These are phyloP conservation scores for Morelia viridis DNA, from an alignment of 2,797 vertebrate genomes.

Conservation along the genomic window DNA sequence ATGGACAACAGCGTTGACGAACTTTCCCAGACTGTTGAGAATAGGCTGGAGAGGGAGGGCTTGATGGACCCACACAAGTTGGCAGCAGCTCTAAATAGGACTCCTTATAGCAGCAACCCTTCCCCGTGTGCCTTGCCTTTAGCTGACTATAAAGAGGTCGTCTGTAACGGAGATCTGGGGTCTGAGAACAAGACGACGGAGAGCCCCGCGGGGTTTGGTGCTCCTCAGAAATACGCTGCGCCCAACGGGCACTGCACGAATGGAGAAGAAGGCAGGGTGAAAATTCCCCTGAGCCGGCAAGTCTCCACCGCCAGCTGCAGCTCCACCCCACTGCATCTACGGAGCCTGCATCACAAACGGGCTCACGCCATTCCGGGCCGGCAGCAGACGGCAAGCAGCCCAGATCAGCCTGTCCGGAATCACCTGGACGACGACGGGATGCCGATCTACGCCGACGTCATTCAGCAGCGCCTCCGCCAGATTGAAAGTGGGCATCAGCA, in stretches of 20 bases:
- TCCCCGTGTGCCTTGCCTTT: slow-evolving; percentile 87
- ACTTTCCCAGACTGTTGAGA: slow-evolving; percentile 46
- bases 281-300: slow-evolving; percentile 83
- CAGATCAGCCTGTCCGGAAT: slow-evolving; percentile 87
- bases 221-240: slow-evolving; percentile 49
- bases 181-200: slow-evolving; percentile 70
- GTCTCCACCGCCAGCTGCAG: slow-evolving; percentile 81
- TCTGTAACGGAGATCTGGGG: slow-evolving; percentile 81
- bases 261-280: slow-evolving; percentile 72
- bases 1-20: slow-evolving; percentile 49
- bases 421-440: slow-evolving; percentile 94
- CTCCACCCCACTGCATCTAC: slow-evolving; percentile 78
- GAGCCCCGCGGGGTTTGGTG: slow-evolving; percentile 34
- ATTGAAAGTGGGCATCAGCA: slow-evolving; percentile 94
- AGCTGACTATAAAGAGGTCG: slow-evolving; percentile 72
- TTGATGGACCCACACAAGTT: slow-evolving; percentile 62
- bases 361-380: slow-evolving; percentile 66
- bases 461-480: slow-evolving; percentile 94
- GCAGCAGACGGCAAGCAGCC: slow-evolving; percentile 75
- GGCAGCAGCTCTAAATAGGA: slow-evolving; percentile 72
- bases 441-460: slow-evolving; percentile 85
- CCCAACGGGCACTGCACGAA: slow-evolving; percentile 76
- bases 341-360: slow-evolving; percentile 81
- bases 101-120: slow-evolving; percentile 77
- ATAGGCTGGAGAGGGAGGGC: slow-evolving; percentile 62